Evolutionary conservation across 2,888 invertebrate species (phyloP), one percentile per base, ranked within the genome.

Genomic region (Dascillus cervinus): DNA sequence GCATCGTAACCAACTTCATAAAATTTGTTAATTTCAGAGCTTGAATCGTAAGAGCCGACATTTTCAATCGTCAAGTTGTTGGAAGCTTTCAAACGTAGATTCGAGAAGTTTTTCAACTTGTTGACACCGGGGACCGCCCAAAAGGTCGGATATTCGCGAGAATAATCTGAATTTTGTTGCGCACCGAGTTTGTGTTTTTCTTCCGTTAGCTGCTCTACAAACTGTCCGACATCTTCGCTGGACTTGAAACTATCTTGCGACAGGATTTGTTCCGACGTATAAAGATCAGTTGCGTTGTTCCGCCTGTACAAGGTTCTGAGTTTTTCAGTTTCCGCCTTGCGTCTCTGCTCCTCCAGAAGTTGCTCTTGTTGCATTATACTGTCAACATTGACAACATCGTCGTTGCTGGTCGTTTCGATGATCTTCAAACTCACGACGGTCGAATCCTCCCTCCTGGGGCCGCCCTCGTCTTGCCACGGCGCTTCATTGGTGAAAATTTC

Each of bases 311-410:
- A 5, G 17, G 8, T 6, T 17, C 17, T 17, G 4, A 6, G 17
- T 17, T 8, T 4, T 4, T 4, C 17, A 17, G 8, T 4, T 8
- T 17, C 17, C 5, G 17, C 17, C 17, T 17, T 17, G 5, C 8
- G 10, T 3, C 11, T 13, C 23, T 6, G 8, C 20, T 11, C 9
- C 13, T 25, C 24, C 6, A 13, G 3, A 22, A 27, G 9, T 17
- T 21, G 21, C n/a, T 20, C 35, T 6, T 19, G 11, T 13, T 26
- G 20, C 13, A 37, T 22, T 6, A 37, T 24, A 8, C 24, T 15
- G 11, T 37, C 37, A 10, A 37, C 33, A 13, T 33, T 32, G 4
- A 37, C 14, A 10, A 37, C 23, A 3, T 17, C 30, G 13, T 37
- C 37, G 9, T 32, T 28, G 10, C 24, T 26, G 9, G 19, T n/a